A percentile compares a stretch with the other conserved stretches of the same genome.
These are phyloP conservation scores for Pardalotus punctatus DNA, from an alignment of 2,113 vertebrate genomes.

Conservation along the genomic window DNA sequence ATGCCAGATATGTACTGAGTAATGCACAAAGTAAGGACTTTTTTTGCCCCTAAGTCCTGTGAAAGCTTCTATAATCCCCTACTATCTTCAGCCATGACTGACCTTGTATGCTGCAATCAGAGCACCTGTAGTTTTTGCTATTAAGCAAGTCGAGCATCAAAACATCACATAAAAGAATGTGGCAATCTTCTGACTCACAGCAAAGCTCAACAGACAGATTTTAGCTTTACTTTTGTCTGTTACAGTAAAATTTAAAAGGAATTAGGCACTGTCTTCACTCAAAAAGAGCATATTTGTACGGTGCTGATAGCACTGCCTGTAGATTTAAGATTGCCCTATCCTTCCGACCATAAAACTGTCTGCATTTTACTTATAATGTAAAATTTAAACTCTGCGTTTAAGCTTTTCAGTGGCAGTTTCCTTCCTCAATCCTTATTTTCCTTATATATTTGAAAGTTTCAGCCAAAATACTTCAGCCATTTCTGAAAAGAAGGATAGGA, in stretches of 20 bases:
- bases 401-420: neutral
- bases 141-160: constrained; percentile 29
- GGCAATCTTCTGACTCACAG: neutral
- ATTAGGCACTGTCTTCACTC: neutral
- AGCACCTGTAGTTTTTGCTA: constrained; percentile 28
- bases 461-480: neutral
- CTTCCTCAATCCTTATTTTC: neutral
- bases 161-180: neutral
- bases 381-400: neutral
- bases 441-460: neutral
- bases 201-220: neutral
- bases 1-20: constrained; percentile 58
- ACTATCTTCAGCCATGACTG: constrained; percentile 43
- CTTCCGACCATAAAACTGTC: neutral
- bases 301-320: neutral
- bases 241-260: constrained; percentile 3
- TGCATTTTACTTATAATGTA: neutral
- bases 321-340: neutral
- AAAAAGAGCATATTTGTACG: neutral
- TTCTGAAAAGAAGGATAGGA: neutral
- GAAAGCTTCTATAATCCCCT: constrained; percentile 30
- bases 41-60: constrained; percentile 32
- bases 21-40: constrained; percentile 46
- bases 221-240: constrained; percentile 5
- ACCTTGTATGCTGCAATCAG: constrained; percentile 2